A percentile compares a stretch with the other conserved stretches of the same genome.
phyloP scores from a whole-genome alignment of 2,113 vertebrate genomes.

The Corapipo altera region DNA sequence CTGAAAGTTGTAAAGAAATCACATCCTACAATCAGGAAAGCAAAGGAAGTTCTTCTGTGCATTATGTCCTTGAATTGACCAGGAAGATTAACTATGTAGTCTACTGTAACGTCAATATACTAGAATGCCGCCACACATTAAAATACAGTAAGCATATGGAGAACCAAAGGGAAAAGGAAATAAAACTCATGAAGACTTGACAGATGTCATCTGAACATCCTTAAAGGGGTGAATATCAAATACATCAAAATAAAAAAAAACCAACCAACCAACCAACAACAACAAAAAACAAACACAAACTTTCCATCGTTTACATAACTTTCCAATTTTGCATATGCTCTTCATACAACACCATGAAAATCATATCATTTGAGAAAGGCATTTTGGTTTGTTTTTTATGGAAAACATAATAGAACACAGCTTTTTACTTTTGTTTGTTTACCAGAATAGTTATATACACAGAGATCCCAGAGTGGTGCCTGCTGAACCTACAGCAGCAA shows the following conservation, averaged over 20 bases:
- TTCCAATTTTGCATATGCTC: not conserved
- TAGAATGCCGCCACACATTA: not conserved
- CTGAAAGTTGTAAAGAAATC: not conserved
- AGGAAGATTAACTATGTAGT: not conserved
- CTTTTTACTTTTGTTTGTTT: not conserved
- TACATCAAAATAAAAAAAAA: not conserved
- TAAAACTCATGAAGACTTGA: not conserved
- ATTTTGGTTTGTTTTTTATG: not conserved
- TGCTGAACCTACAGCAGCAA: not conserved
- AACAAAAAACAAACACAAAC: not conserved
- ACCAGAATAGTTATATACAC: not conserved
- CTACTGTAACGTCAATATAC: not conserved
- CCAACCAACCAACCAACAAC: no score
- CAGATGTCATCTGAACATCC: not conserved
- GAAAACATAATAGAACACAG: not conserved
- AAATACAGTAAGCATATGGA: not conserved
- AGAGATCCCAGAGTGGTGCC: not conserved
- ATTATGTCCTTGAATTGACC: not conserved
- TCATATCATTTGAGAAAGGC: not conserved
- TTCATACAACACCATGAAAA: not conserved
- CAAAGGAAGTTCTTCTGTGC: not conserved
- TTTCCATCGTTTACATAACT: not conserved
- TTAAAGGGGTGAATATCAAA: slow-evolving; percentile 28
- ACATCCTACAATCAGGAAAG: not conserved
- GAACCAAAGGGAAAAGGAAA: not conserved